Base-by-base conservation (phyloP, 1,140 invertebrate species). In the Trachelipus rathkii region DNA sequence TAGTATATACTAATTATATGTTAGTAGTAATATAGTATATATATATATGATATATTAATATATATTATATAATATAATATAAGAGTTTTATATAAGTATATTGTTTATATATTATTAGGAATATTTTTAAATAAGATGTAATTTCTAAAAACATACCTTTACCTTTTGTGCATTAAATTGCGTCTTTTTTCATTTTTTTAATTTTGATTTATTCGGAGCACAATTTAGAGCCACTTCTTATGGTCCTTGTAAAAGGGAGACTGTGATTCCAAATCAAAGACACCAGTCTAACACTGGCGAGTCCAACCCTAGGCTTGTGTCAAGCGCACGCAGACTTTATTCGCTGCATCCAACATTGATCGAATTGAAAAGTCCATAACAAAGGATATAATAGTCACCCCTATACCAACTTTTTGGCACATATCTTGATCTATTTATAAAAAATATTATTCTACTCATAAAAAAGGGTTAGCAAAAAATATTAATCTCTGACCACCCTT, bases 381-480 rank as follows among this genome's bases (percentile, higher is more conserved):
- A 60, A 60, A 60, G 19, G 50, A 13, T 60, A 60, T 60, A 60
- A 60, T 60, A 60, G 11, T 60, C 50, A 60, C 50, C 50, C 50
- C 19, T 60, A 60, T 19, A 60, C 50, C 50, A 60, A 60, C 50
- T 60, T 60, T 13, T 60, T 60, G 50, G 50, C 50, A 60, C 50
- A 60, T 60, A 60, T 60, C 50, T 19, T 19, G 4, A 4, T 8
- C 19, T 60, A 60, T 60, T 60, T 60, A 60, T 60, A 60, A 60
- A 60, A 60, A 60, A 60, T 60, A 60, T 60, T 60, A 60, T 60
- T 60, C 50, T 60, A 60, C 50, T 60, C 50, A 60, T 60, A 60
- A 60, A 60, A 60, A 60, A 60, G 50, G 50, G 50, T 60, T 60
- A 60, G 50, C 50, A 60, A 60, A 60, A 60, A 60, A 60, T 33